A percentile compares a stretch with the other conserved stretches of the same genome.
Evolutionary conservation across 2,797 vertebrate species (phyloP).

Genomic region (Pangasius sanitwongsei): DNA sequence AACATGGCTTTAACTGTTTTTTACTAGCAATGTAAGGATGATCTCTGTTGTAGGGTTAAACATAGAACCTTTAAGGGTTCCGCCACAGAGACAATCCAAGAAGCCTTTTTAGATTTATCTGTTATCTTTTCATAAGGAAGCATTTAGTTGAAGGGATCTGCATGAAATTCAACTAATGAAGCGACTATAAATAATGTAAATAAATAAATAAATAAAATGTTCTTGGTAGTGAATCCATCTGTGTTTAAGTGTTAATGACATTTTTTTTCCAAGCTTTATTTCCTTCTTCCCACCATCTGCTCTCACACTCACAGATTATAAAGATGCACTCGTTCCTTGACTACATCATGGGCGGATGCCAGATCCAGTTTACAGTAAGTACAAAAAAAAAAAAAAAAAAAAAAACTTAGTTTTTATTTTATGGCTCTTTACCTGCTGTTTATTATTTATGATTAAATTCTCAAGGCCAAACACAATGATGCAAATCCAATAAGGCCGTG

Average conservation of each 20-base stretch:
- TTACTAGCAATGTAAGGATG: not conserved
- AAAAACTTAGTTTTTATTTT: not conserved
- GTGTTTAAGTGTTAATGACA: constrained; percentile 20
- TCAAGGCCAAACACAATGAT: no score
- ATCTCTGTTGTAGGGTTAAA: not conserved
- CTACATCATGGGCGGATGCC: constrained; percentile 89
- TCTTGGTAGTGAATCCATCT: not conserved
- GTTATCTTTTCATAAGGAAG: not conserved
- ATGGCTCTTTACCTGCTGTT: not conserved
- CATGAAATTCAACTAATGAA: not conserved
- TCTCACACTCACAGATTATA: constrained; percentile 74
- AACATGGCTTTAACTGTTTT: not conserved
- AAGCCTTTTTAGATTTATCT: not conserved
- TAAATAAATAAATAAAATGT: not conserved
- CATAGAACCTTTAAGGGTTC: not conserved
- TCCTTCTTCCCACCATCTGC: constrained; percentile 13
- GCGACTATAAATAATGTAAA: constrained; percentile 2
- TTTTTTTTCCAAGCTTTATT: not conserved
- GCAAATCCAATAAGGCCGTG: no score
- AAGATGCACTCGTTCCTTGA: constrained; percentile 89
- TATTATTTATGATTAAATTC: not conserved
- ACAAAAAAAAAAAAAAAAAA: not conserved
- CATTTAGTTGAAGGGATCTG: not conserved
- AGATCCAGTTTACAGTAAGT: constrained; percentile 88
- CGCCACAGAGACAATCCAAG: not conserved